Conservation (phyloP, 2,113 vertebrate genomes). For the Dicrurus megarhynchus region DNA sequence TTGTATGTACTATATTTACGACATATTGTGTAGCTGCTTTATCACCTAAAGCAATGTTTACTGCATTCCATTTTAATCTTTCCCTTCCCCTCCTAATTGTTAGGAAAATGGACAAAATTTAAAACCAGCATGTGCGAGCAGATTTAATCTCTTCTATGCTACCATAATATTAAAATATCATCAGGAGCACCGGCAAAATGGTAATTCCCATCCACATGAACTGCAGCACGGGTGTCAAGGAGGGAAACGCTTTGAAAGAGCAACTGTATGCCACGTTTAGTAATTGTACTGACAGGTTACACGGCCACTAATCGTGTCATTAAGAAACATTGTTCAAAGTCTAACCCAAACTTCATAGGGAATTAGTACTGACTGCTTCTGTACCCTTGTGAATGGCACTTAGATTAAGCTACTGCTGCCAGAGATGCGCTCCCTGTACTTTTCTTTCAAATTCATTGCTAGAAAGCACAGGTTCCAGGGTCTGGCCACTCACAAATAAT, state of each 20-base stretch:
- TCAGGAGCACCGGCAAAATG: background rate
- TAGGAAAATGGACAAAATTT: background rate
- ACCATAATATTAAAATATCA: background rate
- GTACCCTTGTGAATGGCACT: background rate
- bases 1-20: accelerated
- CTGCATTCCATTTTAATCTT: background rate
- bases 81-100: background rate
- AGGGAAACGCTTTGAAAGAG: background rate
- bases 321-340: background rate
- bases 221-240: background rate
- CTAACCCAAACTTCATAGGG: background rate
- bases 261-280: background rate
- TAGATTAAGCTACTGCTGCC: background rate
- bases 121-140: background rate
- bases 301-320: background rate
- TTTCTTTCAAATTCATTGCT: background rate
- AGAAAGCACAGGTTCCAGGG: background rate
- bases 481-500: background rate
- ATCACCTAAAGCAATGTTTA: background rate
- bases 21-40: accelerated
- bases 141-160: background rate
- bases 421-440: accelerated
- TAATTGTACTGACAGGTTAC: background rate
- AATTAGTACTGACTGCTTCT: background rate
- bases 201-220: background rate